Evolutionary conservation across 2,113 vertebrate genomes (phyloP).

Genomic region (Chelonoidis abingdonii): DNA sequence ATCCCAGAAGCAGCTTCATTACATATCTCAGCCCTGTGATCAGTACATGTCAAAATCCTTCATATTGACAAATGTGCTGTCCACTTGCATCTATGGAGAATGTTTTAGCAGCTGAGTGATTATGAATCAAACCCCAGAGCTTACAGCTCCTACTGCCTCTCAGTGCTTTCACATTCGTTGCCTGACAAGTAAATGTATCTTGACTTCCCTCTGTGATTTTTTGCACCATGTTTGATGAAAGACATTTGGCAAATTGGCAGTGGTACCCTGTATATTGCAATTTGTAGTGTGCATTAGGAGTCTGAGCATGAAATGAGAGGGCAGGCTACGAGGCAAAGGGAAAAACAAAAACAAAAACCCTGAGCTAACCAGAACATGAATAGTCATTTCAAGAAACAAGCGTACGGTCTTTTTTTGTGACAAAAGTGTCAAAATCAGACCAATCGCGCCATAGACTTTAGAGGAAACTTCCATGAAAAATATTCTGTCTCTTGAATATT

Average conservation of each 20-base stretch:
- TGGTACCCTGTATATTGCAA: conserved; percentile 86
- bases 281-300: conserved; percentile 85
- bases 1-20: conserved; percentile 93
- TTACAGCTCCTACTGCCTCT: conserved; percentile 79
- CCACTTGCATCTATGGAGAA: conserved; percentile 96
- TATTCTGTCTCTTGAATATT: neutral
- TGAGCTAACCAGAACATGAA: conserved; percentile 63
- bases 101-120: conserved; percentile 99
- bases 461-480: neutral
- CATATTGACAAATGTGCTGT: conserved; percentile 99
- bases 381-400: conserved; percentile 65
- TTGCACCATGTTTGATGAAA: conserved; percentile 87
- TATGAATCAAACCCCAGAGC: conserved; percentile 97
- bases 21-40: conserved; percentile 97
- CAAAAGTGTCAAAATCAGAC: neutral
- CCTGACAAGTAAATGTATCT: conserved; percentile 91
- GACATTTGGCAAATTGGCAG: conserved; percentile 95
- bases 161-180: conserved; percentile 83
- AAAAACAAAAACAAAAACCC: conserved; percentile 27
- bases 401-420: neutral
- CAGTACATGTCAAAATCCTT: conserved; percentile 98
- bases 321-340: conserved; percentile 74
- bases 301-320: conserved; percentile 81
- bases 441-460: neutral
- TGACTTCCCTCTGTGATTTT: conserved; percentile 86